Evolutionary conservation across 2,113 vertebrate genomes (phyloP), one percentile per base, ranked within the genome.

Genomic region (Atractosteus spatula): DNA sequence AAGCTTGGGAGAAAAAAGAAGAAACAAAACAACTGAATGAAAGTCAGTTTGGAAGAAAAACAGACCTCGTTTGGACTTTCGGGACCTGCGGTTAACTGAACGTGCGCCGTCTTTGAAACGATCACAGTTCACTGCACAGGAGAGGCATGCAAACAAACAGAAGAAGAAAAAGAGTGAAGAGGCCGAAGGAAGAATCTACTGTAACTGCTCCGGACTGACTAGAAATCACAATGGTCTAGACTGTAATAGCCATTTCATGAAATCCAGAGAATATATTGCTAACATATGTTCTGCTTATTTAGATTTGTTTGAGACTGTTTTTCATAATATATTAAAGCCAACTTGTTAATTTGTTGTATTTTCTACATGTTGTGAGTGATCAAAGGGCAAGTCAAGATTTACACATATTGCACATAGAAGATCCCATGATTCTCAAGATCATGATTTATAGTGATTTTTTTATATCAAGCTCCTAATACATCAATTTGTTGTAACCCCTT

Each of bases 51-150:
- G 63, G 63, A 75, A 71, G 76, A 80, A 82, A 78, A 87, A 96
- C 94, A 90, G 90, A 94, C 90, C 91, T 93, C 92, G 87, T 84
- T 94, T 91, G 79, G 93, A 94, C 82, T 92, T 94, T 89, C 92
- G 88, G 88, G 93, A 94, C 88, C 92, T 93, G 92, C 90, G 90
- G 86, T 93, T 95, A 86, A 92, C 81, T 84, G 88, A 91, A 84
- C 89, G 92, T 67, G 75, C 55, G 67, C 91, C 91, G 82, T 93
- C 93, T 93, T 87, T 93, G 90, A 93, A 93, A 91, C 89, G 89
- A 82, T 92, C 89, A 76, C 88, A 89, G 89, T 89, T 91, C 82
- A 92, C 92, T 92, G 92, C 75, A 87, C 73, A 80, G 90, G 86
- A 87, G 85, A 87, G 86, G 83, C 86, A 83, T 84, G 79, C 79